Conservation (phyloP, 2,113 vertebrate genomes). For the Platysternon megacephalum region DNA sequence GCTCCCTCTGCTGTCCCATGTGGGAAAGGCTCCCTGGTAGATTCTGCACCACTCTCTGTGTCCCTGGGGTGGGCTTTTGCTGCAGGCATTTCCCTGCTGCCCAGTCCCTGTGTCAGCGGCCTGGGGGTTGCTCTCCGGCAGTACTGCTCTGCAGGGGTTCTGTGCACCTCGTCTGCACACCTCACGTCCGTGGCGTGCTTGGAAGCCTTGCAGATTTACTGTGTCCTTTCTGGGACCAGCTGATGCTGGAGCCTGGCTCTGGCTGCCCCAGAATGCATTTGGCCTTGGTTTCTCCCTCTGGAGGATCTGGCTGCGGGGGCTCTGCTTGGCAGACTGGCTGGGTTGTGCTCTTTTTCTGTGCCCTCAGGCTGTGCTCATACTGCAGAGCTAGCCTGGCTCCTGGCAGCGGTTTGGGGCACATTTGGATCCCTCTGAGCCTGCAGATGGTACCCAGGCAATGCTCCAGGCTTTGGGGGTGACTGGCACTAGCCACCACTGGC, state of each 20-base stretch:
- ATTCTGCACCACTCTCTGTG: background rate
- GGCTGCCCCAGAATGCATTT: background rate
- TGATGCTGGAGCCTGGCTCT: background rate
- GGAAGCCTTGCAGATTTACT: background rate
- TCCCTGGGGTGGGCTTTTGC: background rate
- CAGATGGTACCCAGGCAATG: background rate
- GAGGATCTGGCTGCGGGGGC: background rate
- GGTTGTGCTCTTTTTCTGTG: accelerated
- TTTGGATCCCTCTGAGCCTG: background rate
- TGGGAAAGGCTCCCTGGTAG: background rate
- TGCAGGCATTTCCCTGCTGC: background rate
- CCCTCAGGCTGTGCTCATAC: background rate
- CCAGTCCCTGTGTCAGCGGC: background rate
- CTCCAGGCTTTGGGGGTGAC: background rate
- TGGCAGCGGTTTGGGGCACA: background rate
- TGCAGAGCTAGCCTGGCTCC: background rate
- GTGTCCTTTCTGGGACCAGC: accelerated
- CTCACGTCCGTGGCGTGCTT: background rate
- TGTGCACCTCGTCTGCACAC: background rate
- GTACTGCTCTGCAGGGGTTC: background rate
- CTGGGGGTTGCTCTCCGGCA: background rate
- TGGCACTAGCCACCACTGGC: too few relatives aligned
- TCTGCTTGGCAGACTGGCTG: background rate
- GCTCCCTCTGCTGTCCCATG: background rate
- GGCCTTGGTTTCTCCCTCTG: background rate